Percentiles rank a stretch among this genome's conserved stretches.
Conservation (phyloP, 2,113 vertebrate genomes). For the Onychostruthus taczanowskii region DNA sequence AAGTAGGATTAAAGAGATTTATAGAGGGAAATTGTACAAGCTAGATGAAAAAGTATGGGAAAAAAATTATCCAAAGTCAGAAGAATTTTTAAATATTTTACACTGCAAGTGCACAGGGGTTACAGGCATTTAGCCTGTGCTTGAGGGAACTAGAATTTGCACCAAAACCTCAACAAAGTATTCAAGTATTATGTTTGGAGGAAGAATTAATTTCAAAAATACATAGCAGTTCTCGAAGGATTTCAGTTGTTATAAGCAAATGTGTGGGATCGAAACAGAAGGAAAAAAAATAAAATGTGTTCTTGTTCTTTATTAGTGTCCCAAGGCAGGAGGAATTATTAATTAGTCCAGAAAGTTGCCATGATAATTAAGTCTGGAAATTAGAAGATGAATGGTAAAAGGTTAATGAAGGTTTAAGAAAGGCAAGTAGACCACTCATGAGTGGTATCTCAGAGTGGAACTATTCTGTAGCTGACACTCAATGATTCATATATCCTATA, state of each 20-base stretch:
- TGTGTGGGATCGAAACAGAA: not conserved
- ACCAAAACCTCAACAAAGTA: not conserved
- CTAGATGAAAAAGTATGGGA: not conserved
- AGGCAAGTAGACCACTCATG: not conserved
- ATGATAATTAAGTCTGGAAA: not conserved
- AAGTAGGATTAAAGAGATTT: not conserved
- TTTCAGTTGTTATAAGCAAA: not conserved
- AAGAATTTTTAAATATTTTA: not conserved
- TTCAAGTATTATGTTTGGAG: not conserved
- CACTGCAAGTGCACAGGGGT: not conserved
- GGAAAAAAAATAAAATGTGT: not conserved
- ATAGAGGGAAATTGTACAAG: not conserved
- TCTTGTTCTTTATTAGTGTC: not conserved
- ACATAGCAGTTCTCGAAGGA: not conserved
- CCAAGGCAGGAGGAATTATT: not conserved
- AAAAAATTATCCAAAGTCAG: not conserved
- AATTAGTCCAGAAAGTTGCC: not conserved
- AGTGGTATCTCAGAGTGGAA: not conserved
- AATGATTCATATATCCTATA: not conserved
- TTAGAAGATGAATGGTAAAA: not conserved
- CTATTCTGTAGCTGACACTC: not conserved
- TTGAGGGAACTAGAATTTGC: not conserved
- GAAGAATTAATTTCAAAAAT: not conserved
- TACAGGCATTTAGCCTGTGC: not conserved
- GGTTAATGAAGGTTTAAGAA: constrained; percentile 25